Evolutionary conservation across 2,113 vertebrate species (phyloP), one percentile per base, ranked within the genome.

Genomic region (Anser brachyrhynchus): DNA sequence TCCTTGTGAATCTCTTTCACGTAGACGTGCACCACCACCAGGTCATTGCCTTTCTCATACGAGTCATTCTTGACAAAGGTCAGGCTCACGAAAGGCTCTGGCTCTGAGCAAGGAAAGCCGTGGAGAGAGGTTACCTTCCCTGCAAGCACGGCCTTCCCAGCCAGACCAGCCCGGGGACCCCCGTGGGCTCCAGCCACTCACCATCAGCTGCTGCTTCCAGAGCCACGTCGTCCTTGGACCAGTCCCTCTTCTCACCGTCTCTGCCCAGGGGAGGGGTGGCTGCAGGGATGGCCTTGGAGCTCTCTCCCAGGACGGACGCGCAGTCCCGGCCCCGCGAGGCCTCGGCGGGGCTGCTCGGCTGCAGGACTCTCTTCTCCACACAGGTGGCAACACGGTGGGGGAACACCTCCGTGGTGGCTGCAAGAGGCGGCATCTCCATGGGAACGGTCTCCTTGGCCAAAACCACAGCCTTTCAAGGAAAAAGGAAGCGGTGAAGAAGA

Each of bases 21-120:
- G 3, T 99, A 99, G 66, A 99, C 98, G 0, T 99, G 99, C 15
- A 99, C 99, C 73, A 99, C 99, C 98, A 99, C 99, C 20, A 99
- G 97, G 95, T 99, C 99, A 0, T 98, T 99, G 51, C 99, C 99
- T 93, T 99, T 99, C 98, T 99, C 99, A 0, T 99, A 99, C 0
- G 98, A 99, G 84, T 99, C 99, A 54, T 99, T 99, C 98, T 99
- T 99, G 95, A 99, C 98, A 89, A 98, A 98, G 17, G 97, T 97
- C 96, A 99, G 96, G 97, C 98, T 99, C 81, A 99, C 99, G 97
- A 99, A 98, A 35, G 98, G 98, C 94, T 99, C 99, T 14, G 98
- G 98, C 67, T 98, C 99, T 98, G 91, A 15, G 16, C 3, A 26
- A 90, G 58, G 31, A 86, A 93, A 88, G 31, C 4, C 74, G 0